These are phyloP conservation scores for Semicossyphus pulcher DNA, from an alignment of 2,113 vertebrate genomes.

Conservation along the genomic window DNA sequence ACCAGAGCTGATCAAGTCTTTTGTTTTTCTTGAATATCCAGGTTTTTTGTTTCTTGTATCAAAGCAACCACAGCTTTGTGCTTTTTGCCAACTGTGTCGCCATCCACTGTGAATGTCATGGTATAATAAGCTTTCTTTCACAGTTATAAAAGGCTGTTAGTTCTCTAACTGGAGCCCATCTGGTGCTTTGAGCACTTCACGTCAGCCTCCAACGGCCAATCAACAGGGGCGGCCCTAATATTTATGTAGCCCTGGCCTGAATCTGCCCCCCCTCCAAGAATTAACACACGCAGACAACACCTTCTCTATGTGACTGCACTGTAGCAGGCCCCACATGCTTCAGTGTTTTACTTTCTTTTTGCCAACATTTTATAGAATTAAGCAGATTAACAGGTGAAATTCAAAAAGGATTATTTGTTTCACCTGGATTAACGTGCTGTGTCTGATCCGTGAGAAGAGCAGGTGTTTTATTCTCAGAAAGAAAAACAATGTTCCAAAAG, in stretches of 20 bases:
- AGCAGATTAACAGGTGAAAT: conserved; percentile 18
- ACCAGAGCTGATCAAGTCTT: conserved; percentile 7
- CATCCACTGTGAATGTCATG: not conserved
- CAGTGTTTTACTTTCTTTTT: conserved; percentile 11
- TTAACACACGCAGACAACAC: not conserved
- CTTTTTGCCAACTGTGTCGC: not conserved
- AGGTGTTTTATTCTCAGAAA: conserved; percentile 6
- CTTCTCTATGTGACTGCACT: too few species aligned
- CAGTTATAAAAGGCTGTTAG: not conserved
- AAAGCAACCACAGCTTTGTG: conserved; percentile 6
- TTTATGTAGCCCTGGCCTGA: not conserved
- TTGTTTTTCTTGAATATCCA: conserved; percentile 7
- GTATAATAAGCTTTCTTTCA: not conserved
- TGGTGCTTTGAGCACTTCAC: not conserved
- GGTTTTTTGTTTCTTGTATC: not conserved
- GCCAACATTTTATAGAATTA: conserved; percentile 2
- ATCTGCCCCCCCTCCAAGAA: too few species aligned
- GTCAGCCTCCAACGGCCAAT: not conserved
- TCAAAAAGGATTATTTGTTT: conserved; percentile 6
- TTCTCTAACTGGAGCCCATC: not conserved
- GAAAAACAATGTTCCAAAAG: conserved; percentile 33
- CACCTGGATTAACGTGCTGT: conserved; percentile 22
- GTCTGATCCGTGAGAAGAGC: not conserved
- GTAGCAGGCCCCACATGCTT: not conserved
- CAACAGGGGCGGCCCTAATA: not conserved